phyloP scores from a whole-genome alignment of 2,888 invertebrate species.

The Baccha elongata region DNA sequence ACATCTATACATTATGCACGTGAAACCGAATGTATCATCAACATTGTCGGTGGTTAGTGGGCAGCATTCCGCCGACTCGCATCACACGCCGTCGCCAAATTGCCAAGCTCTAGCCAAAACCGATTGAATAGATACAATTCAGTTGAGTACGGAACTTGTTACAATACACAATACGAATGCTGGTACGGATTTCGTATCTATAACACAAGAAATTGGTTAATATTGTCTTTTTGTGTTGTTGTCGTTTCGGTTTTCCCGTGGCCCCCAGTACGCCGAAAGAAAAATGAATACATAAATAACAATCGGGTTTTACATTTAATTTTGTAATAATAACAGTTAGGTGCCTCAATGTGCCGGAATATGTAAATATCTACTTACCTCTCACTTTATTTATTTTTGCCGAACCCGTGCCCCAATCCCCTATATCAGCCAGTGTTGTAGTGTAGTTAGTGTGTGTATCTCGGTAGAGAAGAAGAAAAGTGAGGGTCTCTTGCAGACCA shows the following conservation, averaged over 20 bases:
- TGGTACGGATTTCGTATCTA: neutral
- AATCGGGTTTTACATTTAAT: neutral
- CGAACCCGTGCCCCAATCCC: neutral
- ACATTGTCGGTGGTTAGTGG: neutral
- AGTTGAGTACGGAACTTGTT: neutral
- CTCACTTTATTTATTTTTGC: neutral
- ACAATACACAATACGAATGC: neutral
- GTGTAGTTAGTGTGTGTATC: neutral
- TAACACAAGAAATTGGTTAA: neutral
- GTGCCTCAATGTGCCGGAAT: neutral
- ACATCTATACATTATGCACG: no score
- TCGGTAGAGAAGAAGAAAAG: no score
- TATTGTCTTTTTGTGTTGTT: neutral
- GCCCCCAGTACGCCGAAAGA: neutral
- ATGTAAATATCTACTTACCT: neutral
- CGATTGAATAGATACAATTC: neutral
- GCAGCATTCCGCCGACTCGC: neutral
- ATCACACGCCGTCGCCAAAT: no score
- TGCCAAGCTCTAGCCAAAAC: neutral
- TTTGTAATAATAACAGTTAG: neutral
- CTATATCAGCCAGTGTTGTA: neutral
- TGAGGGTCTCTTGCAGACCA: neutral
- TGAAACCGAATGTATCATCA: neutral
- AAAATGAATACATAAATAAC: neutral
- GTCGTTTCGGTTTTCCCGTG: no score